Evolutionary conservation across 1,140 invertebrate genomes (phyloP), one percentile per base, ranked within the genome.

Genomic region (Carposina sasakii): DNA sequence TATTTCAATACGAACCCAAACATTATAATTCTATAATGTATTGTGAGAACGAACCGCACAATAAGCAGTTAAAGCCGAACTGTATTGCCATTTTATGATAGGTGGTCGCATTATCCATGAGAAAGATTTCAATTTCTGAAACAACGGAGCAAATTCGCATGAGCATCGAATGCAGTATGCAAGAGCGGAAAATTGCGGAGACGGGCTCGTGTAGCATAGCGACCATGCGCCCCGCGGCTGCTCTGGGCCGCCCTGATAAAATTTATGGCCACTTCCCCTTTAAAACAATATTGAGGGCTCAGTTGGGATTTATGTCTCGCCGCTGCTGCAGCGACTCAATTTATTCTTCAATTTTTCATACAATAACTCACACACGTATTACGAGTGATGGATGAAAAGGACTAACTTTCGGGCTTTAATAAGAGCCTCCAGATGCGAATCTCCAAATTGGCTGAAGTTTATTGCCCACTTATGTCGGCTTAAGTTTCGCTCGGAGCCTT

Each of bases 201-300:
- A 15, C 20, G 36, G 24, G 24, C 36, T 17, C 9, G 44, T 15
- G 31, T 6, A 21, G 34, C 23, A 10, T 12, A 20, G 19, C 40
- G 39, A 34, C 37, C 48, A 22, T 31, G 21, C 42, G 52, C 36
- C 62, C 57, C 63, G 52, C 62, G 64, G 49, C 55, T 48, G 66
- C 72, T 67, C 72, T 81, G 76, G 71, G 65, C 74, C 70, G 68
- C 68, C 79, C 76, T 81, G 83, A 86, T 85, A 84, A 84, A 85
- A 83, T 85, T 85, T 85, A 86, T 86, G 81, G 84, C 76, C 72
- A 85, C 81, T 84, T 83, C 82, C 82, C 82, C 81, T 84, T 85
- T 84, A 82, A 82, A 79, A 82, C 76, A 83, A 83, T 84, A 84
- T 82, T 82, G 81, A 79, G 78, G 78, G 76, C 81, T 84, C 81